Percentiles rank a stretch among this genome's conserved stretches.
These are phyloP conservation scores for Mallotus villosus DNA, from an alignment of 2,797 vertebrate species.

Conservation along the genomic window DNA sequence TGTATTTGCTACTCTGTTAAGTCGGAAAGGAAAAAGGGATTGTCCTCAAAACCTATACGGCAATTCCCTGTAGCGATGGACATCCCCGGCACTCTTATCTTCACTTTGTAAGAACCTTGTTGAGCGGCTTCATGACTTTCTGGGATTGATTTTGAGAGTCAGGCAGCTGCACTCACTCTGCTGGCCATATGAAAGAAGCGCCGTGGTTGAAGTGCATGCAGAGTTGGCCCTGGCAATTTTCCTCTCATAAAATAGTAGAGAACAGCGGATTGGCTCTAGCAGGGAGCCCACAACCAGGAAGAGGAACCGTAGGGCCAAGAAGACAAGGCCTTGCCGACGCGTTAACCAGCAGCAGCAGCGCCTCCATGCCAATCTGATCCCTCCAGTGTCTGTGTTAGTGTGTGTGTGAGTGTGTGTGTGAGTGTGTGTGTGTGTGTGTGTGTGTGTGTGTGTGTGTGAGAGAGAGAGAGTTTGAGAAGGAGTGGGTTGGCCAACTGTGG, in stretches of 20 bases:
- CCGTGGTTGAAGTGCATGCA: slow-evolving; percentile 45
- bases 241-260: slow-evolving; percentile 54
- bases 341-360: slow-evolving; percentile 3
- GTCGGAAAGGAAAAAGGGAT: too few relatives aligned
- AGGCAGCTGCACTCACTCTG: slow-evolving; percentile 64
- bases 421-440: slow-evolving; percentile 3
- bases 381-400: not conserved
- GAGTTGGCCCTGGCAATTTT: slow-evolving; percentile 45
- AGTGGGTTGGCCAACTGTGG: not conserved
- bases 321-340: not conserved
- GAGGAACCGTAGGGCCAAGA: not conserved
- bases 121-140: too few relatives aligned
- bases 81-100: too few relatives aligned
- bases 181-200: slow-evolving; percentile 66
- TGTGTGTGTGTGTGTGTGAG: slow-evolving; percentile 5
- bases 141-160: not conserved
- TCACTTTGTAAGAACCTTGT: too few relatives aligned
- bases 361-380: not conserved
- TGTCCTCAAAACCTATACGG: too few relatives aligned
- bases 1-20: too few relatives aligned
- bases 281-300: not conserved
- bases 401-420: slow-evolving; percentile 7
- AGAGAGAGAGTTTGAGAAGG: not conserved
- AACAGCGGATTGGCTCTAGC: slow-evolving; percentile 11
- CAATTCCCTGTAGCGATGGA: too few relatives aligned